phyloP scores from a whole-genome alignment of 2,113 vertebrate genomes.

The Erpornis zantholeuca region DNA sequence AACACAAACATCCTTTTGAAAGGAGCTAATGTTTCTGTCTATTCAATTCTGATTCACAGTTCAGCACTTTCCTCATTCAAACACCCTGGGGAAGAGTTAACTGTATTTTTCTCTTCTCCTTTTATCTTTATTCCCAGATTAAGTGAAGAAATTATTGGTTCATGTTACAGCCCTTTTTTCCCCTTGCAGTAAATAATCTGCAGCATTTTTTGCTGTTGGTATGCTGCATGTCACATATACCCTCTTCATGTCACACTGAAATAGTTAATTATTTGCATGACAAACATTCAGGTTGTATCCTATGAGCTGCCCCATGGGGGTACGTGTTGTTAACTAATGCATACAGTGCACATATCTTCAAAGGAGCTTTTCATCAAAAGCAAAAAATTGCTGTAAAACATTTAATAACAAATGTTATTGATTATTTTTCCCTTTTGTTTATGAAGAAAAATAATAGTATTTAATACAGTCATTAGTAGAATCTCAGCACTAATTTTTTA shows the following conservation, averaged over 20 bases:
- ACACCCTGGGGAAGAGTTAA: slow-evolving; percentile 38
- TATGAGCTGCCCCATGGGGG: neutral
- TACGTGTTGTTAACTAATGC: neutral
- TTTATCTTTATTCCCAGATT: slow-evolving; percentile 40
- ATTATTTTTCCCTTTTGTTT: neutral
- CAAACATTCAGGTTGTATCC: neutral
- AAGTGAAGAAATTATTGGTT: slow-evolving; percentile 27
- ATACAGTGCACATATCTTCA: neutral
- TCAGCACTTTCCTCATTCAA: slow-evolving; percentile 38
- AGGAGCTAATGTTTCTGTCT: slow-evolving; percentile 48
- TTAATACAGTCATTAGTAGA: neutral
- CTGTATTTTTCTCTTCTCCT: slow-evolving; percentile 1
- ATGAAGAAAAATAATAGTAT: neutral
- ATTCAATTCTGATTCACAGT: slow-evolving; percentile 44
- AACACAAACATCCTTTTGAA: slow-evolving; percentile 48
- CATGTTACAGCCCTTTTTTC: neutral
- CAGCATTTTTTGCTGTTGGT: neutral
- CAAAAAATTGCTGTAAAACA: neutral
- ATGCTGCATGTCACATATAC: neutral
- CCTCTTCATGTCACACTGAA: neutral
- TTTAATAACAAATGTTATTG: neutral
- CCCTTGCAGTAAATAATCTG: neutral
- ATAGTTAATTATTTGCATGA: neutral
- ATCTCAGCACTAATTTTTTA: neutral
- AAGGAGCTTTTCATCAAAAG: neutral